Evolutionary conservation across 2,113 vertebrate species (phyloP).

Genomic region (Mormyrus lacerda): DNA sequence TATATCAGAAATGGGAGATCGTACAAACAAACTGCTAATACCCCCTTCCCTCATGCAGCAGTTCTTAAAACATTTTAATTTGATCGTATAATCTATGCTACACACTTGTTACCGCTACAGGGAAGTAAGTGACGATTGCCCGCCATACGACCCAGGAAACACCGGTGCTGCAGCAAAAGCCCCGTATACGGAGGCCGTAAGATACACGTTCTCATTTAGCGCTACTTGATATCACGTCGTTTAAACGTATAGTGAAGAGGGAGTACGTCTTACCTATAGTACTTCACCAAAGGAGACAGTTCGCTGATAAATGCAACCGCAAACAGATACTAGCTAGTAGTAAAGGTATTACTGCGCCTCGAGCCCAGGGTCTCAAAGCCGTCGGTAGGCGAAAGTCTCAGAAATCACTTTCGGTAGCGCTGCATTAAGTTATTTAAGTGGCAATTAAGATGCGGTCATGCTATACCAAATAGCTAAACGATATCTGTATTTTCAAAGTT

Average conservation of each 20-base stretch:
- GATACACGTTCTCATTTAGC: too few relatives aligned
- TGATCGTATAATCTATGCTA: neutral
- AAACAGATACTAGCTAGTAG: neutral
- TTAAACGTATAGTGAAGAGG: neutral
- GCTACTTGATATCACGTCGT: neutral
- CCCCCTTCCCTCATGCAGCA: neutral
- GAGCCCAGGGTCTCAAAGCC: neutral
- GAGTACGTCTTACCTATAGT: neutral
- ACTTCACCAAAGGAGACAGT: neutral
- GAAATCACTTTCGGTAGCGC: neutral
- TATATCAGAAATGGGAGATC: neutral
- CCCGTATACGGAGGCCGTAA: neutral
- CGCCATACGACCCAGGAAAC: neutral
- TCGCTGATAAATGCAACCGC: neutral
- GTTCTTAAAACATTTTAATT: neutral
- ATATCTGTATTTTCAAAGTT: neutral
- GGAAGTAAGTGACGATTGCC: neutral
- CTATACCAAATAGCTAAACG: neutral
- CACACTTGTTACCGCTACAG: neutral
- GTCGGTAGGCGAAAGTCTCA: neutral
- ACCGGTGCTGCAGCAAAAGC: constrained; percentile 19
- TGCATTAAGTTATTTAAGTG: neutral
- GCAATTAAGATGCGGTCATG: neutral
- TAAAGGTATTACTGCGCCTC: neutral
- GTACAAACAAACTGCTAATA: neutral